Base-by-base conservation (phyloP, 2,113 vertebrate genomes). In the Phyllostomus discolor region DNA sequence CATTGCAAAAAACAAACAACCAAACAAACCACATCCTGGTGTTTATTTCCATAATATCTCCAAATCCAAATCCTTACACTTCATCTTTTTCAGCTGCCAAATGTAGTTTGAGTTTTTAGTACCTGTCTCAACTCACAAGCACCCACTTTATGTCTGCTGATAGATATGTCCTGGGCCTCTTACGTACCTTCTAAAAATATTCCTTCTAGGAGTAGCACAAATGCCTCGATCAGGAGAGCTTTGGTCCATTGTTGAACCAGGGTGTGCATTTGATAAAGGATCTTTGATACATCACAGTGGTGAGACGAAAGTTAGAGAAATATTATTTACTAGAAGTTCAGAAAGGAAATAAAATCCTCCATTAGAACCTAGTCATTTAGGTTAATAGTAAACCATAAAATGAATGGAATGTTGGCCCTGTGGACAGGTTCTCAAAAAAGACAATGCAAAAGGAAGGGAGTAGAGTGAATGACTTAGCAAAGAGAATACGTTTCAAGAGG, bases 361-460 rank as follows among this genome's bases (percentile, higher is more conserved):
- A 75, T 97, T 76, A 94, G 88, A 98, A 92, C 48, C 62, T 89
- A 93, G 93, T 90, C 82, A 90, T 95, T 96, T 78, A 91, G 89
- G 86, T 97, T 94, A 88, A 94, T 43, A 88, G 66, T 88, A 89
- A 97, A 66, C 26, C 69, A 83, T 98, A 94, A 59, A 90, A 80
- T 90, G 87, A 48, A 78, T 79, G 73, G 95, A 97, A 95, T 80
- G 66, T 57, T 38, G 10, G 73, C 93, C 80, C 28, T 72, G 88
- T 41, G 46, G n/a, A 86, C 26, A 59, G 59, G 46, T 10, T 96
- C n/a, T 88, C 24, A 6, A 92, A 88, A 72, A 92, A 31, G 52
- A 72, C 76, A 86, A 52, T 66, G 17, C 69, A 96, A 87, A 88
- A 33, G 2, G 28, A 73, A n/a, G 14, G 9, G 12, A 79, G 16